Conservation (phyloP, 2,113 vertebrate genomes). For the Takifugu bimaculatus region DNA sequence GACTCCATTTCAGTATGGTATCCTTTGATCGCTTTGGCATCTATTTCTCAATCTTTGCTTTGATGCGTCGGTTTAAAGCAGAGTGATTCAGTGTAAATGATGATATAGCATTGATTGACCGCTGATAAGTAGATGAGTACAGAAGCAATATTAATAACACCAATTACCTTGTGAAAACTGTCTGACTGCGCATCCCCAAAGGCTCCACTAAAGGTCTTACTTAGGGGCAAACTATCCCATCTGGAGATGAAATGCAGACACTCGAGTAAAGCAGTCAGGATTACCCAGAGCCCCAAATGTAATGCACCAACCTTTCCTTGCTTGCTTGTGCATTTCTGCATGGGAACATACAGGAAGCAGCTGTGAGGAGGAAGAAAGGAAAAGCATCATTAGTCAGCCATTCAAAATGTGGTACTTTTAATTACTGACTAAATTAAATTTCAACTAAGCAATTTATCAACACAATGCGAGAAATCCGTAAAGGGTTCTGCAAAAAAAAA, state of each 20-base stretch:
- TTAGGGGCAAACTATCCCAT: conserved; percentile 38
- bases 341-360: conserved; percentile 51
- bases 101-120: too few relatives aligned
- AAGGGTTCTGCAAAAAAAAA: too few relatives aligned
- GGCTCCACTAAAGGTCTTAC: conserved; percentile 36
- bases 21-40: too few relatives aligned
- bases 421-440: not conserved
- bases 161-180: conserved; percentile 45
- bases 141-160: not conserved
- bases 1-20: too few relatives aligned
- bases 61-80: too few relatives aligned
- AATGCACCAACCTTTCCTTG: conserved; percentile 61
- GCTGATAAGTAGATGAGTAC: too few relatives aligned
- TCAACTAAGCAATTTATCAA: not conserved
- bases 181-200: conserved; percentile 36
- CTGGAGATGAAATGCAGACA: conserved; percentile 16
- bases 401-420: not conserved
- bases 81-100: too few relatives aligned
- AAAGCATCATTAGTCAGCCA: not conserved
- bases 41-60: too few relatives aligned
- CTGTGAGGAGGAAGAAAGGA: conserved; percentile 36
- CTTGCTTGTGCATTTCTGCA: conserved; percentile 58
- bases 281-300: not conserved
- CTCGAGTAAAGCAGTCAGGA: not conserved
- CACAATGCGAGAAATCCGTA: not conserved